Evolutionary conservation across 1,140 invertebrate species (phyloP), one percentile per base, ranked within the genome.

Genomic region (Fopius arisanus): DNA sequence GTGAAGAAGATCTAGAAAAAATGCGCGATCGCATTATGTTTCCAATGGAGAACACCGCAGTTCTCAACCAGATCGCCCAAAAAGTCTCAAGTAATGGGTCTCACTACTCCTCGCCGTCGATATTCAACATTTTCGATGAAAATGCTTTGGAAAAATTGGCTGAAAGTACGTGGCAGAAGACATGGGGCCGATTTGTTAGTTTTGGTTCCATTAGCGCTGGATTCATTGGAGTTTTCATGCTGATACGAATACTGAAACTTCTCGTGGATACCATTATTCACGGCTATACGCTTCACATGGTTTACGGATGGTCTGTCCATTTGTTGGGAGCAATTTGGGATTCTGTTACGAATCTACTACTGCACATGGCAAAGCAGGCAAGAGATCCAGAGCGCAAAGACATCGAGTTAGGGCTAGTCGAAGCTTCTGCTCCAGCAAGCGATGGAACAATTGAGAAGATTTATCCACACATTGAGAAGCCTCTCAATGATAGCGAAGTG

Each of bases 241-340:
- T 67, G 3, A n/a, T 74, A 1, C 5, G 33, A 29, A 1, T 63
- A 33, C 67, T 70, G 0, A 76, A 76, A 70, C 6, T 66, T 4
- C 21, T 67, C 0, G 41, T 74, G 0, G 73, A 75, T 31, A 76
- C 70, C 0, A 31, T 67, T 6, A 67, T 78, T 14, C 71, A 78
- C 51, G 68, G 72, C 0, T 75, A 73, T 43, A 68, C 77, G 0
- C 65, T 78, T 26, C 74, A 78, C 43, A 33, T 67, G 1, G 40
- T 68, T 3, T 76, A 78, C n/a, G 74, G 77, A 1, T 75, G 74
- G 74, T 75, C 72, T 3, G 7, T 74, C 0, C 37, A 67, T 7
- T 23, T 74, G 3, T 7, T 73, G 6, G 71, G n/a, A 19, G 71
- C 71, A 3, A 10, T 73, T 3, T 67, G 71, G 29, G 16, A 23